These are phyloP conservation scores for Lanistes nyassanus DNA, from an alignment of 1,140 invertebrate genomes.

Conservation along the genomic window DNA sequence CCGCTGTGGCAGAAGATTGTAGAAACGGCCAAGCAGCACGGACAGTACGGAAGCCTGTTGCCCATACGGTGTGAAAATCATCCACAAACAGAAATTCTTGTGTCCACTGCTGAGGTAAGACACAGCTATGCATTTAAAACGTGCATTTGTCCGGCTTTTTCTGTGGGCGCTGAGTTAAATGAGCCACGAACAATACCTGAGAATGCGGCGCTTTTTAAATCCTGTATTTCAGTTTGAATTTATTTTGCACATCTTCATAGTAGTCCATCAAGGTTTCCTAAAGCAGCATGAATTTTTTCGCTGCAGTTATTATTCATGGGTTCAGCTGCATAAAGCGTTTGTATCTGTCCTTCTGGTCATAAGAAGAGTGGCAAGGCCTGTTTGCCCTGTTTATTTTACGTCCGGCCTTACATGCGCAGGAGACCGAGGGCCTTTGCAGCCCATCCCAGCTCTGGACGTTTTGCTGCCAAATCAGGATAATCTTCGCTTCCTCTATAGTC, in stretches of 20 bases:
- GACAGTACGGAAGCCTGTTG: neutral
- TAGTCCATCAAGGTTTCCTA: neutral
- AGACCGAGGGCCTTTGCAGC: neutral
- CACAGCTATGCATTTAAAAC: neutral
- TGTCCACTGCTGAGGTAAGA: neutral
- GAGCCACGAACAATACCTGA: neutral
- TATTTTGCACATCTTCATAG: neutral
- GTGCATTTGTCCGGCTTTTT: neutral
- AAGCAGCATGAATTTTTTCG: neutral
- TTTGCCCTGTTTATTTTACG: too few species aligned
- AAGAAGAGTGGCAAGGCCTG: too few species aligned
- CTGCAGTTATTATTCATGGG: too few species aligned
- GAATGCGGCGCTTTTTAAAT: neutral
- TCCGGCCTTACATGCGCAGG: too few species aligned
- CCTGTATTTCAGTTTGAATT: too few species aligned
- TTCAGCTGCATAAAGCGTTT: too few species aligned
- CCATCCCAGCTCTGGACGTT: too few species aligned
- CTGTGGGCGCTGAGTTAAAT: neutral
- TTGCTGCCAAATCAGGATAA: too few species aligned
- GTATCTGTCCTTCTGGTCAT: too few species aligned
- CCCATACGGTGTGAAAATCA: conserved; percentile 14
- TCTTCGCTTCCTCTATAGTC: too few species aligned
- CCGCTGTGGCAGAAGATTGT: conserved; percentile 15
- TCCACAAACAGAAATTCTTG: conserved; percentile 1
- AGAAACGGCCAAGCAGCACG: conserved; percentile 4